A percentile compares a stretch with the other conserved stretches of the same genome.
Conservation (phyloP, 2,113 vertebrate species). For the Eretmodus cyanostictus region DNA sequence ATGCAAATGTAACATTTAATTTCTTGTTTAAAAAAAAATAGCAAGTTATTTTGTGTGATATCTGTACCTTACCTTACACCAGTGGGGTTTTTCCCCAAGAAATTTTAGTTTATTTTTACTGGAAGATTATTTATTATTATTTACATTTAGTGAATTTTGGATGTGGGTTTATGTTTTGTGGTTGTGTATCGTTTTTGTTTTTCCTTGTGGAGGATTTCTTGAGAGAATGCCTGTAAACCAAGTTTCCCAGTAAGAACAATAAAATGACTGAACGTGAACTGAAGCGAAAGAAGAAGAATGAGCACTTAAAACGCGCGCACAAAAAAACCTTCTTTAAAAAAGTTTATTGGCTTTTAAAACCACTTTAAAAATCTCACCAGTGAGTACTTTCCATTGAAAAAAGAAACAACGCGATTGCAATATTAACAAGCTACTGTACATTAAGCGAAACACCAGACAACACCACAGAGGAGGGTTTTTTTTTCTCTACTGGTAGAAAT, state of each 20-base stretch:
- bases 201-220: not conserved
- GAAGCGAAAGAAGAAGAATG: not conserved
- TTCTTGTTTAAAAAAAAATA: not conserved
- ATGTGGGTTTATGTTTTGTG: not conserved
- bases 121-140: not conserved
- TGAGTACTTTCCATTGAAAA: constrained; percentile 99
- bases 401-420: constrained; percentile 85
- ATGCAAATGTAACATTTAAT: not conserved
- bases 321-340: constrained; percentile 75
- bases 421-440: constrained; percentile 97
- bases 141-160: not conserved
- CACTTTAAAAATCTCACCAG: constrained; percentile 97
- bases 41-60: not conserved
- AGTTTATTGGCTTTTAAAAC: constrained; percentile 99
- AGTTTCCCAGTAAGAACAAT: not conserved
- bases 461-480: constrained; percentile 81
- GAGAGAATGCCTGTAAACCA: not conserved
- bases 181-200: not conserved
- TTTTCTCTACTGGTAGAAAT: constrained; percentile 82
- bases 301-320: not conserved
- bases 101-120: not conserved
- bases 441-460: constrained; percentile 98
- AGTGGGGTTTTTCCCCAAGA: rapidly evolving
- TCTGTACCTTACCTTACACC: not conserved
- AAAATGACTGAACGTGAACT: not conserved